Percentiles rank a stretch among this genome's conserved stretches.
Evolutionary conservation across 2,113 vertebrate species (phyloP).

Genomic region (Psophia crepitans): DNA sequence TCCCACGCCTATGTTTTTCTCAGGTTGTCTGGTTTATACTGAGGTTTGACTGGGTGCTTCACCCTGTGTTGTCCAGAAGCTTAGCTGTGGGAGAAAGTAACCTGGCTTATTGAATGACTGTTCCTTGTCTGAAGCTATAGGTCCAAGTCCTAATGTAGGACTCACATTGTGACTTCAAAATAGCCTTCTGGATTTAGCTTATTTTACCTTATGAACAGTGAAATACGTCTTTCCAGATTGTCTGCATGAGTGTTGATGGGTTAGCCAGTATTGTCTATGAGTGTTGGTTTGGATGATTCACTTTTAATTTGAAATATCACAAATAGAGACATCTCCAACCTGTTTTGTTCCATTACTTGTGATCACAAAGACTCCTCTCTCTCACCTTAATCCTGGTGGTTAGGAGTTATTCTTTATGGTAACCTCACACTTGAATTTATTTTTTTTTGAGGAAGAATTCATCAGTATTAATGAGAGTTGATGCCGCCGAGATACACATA

Average conservation of each 20-base stretch:
- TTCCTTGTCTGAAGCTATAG: background rate
- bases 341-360: background rate
- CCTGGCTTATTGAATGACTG: background rate
- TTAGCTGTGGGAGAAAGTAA: background rate
- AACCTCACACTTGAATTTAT: background rate
- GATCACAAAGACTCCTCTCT: background rate
- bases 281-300: background rate
- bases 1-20: background rate
- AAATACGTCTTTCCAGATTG: background rate
- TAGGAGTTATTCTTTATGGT: background rate
- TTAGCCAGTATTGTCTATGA: background rate
- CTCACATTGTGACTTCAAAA: background rate
- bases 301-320: background rate
- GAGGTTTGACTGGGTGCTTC: background rate
- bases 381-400: background rate
- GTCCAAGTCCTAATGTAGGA: background rate
- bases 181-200: background rate
- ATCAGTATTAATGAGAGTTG: background rate
- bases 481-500: background rate
- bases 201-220: background rate
- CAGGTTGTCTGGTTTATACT: background rate
- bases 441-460: background rate
- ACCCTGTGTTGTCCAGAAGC: accelerated
- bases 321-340: background rate
- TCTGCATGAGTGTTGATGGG: too few relatives aligned